A percentile compares a stretch with the other conserved stretches of the same genome.
Conservation (phyloP, 2,797 vertebrate genomes). For the Garrulus glandarius region DNA sequence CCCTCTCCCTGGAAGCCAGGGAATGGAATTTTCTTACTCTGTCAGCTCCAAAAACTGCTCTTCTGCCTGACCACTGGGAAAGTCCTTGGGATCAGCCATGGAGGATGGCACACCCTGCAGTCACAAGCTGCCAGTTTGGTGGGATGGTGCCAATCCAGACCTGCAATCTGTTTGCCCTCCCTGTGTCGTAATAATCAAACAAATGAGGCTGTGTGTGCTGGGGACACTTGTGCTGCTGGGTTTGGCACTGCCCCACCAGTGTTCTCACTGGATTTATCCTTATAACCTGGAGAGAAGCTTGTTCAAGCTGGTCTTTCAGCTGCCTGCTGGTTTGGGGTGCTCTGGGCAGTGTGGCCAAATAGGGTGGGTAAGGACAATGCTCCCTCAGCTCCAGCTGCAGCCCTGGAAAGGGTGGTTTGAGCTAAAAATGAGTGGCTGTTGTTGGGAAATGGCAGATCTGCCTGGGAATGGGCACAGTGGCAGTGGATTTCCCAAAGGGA, state of each 20-base stretch:
- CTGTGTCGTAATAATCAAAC: background rate
- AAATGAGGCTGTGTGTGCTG: background rate
- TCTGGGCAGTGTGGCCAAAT: rapidly evolving
- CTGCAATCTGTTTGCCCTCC: background rate
- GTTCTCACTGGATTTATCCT: background rate
- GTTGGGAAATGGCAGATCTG: background rate
- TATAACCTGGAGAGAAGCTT: rapidly evolving
- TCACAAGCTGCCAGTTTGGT: background rate
- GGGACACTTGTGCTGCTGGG: background rate
- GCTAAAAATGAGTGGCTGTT: rapidly evolving
- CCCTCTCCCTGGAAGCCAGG: background rate
- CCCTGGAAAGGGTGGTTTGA: background rate
- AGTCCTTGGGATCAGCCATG: rapidly evolving
- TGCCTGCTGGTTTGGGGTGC: background rate
- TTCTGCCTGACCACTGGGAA: background rate
- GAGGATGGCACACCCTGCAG: background rate
- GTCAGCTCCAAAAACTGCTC: background rate
- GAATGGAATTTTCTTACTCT: background rate
- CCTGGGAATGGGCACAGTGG: background rate
- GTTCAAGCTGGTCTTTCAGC: background rate
- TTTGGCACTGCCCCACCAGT: rapidly evolving
- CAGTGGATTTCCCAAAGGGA: background rate
- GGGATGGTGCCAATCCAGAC: background rate
- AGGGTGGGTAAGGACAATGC: rapidly evolving
- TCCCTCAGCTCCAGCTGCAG: background rate